phyloP scores from a whole-genome alignment of 2,113 vertebrate genomes.

The Lasiurus borealis region DNA sequence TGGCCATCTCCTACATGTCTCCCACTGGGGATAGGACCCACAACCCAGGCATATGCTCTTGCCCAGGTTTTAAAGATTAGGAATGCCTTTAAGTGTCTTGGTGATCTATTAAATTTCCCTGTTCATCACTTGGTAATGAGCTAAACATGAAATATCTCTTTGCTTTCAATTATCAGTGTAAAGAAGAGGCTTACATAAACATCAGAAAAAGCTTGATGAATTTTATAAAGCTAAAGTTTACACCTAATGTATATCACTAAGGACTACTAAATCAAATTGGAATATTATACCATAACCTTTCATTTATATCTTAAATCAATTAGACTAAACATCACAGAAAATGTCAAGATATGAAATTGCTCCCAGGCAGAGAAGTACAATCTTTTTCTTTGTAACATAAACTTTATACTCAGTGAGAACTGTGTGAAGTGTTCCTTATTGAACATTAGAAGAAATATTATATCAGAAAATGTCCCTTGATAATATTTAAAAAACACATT shows the following conservation, averaged over 20 bases:
- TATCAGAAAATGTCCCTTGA: not conserved
- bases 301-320: not conserved
- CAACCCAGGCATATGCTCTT: too few species aligned
- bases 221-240: constrained; percentile 14
- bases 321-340: not conserved
- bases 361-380: not conserved
- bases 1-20: too few species aligned
- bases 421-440: not conserved
- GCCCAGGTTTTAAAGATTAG: not conserved
- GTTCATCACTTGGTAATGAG: not conserved
- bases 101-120: not conserved
- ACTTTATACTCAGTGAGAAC: constrained; percentile 5
- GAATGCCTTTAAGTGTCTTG: not conserved
- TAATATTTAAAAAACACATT: not conserved
- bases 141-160: not conserved
- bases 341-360: not conserved
- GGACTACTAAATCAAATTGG: not conserved
- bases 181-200: not conserved
- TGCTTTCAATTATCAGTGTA: not conserved
- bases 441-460: not conserved
- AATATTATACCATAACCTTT: not conserved
- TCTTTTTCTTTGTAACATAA: not conserved
- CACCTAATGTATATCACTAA: not conserved
- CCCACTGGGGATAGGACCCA: too few species aligned
- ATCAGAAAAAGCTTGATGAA: not conserved